Evolutionary conservation across 2,113 vertebrate genomes (phyloP), one percentile per base, ranked within the genome.

Genomic region (Platysteira castanea): DNA sequence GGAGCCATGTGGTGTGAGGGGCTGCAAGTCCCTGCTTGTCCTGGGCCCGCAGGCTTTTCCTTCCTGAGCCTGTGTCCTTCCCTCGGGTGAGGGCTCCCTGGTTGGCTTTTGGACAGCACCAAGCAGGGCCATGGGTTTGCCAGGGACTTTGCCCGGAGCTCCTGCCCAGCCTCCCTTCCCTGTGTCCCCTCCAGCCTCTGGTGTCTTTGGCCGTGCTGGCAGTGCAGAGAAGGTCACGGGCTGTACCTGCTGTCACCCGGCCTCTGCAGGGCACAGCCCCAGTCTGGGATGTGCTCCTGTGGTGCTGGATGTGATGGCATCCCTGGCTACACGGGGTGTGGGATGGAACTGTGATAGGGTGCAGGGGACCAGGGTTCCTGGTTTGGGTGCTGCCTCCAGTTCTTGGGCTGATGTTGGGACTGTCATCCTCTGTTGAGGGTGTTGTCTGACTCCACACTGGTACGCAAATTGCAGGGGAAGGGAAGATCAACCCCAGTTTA

Each of bases 71-170:
- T 13, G 0, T 8, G 26, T 87, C 77, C 53, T 84, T 21, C 1
- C 50, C 46, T 64, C 35, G 74, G 77, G 16, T 52, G 64, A 30
- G 3, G 4, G 21, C 27, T 81, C 64, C 49, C 59, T 52, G 59
- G 5, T 13, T 68, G 73, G 13, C 59, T 59, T 77, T 31, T 4
- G 54, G 50, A 47, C 52, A 47, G 63, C 2, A 3, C 39, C 2
- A 5, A 27, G 76, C 5, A 2, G 41, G 23, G 31, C n/a, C 0
- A 0, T 3, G 20, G 56, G 24, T 49, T 60, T 42, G 24, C 63
- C 4, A 7, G 26, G 70, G 80, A 37, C 69, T 79, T 91, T 73
- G 35, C 69, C 53, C 2, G 8, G 21, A 39, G 20, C 59, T 68
- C 27, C 59, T 57, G n/a, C 56, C 46, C 69, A 31, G 10, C 35